A percentile compares a stretch with the other conserved stretches of the same genome.
phyloP scores from a whole-genome alignment of 2,888 invertebrate genomes.

The Protonemura montana region DNA sequence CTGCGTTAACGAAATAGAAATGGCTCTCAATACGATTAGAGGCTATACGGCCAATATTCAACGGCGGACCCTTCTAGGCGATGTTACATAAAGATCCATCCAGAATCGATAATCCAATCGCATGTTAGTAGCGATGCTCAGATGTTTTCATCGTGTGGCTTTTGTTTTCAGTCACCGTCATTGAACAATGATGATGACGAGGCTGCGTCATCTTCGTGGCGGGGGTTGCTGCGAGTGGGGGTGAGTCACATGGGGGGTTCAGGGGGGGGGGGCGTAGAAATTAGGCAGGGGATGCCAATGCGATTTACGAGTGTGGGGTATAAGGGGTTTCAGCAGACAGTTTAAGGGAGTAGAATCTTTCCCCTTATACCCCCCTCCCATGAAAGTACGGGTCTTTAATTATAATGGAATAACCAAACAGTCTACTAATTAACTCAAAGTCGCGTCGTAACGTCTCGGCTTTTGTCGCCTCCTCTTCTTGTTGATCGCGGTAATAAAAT shows the following conservation, averaged over 20 bases:
- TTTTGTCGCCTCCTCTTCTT: background rate
- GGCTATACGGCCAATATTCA: constrained; percentile 24
- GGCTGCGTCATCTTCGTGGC: constrained; percentile 33
- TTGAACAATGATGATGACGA: constrained; percentile 25
- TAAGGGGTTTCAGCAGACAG: constrained; percentile 37
- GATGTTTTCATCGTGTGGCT: constrained; percentile 35
- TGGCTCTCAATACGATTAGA: constrained; percentile 36
- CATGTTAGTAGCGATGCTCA: background rate
- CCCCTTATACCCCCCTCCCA: background rate
- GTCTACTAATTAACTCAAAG: constrained; percentile 36
- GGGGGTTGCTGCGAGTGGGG: constrained; percentile 13
- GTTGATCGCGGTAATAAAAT: constrained; percentile 14
- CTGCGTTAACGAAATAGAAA: constrained; percentile 36
- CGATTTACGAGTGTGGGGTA: background rate
- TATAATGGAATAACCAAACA: constrained; percentile 42
- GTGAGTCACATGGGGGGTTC: constrained; percentile 14
- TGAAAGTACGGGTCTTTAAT: constrained; percentile 36
- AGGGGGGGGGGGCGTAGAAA: constrained; percentile 20
- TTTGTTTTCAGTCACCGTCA: constrained; percentile 29
- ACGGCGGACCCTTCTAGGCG: background rate
- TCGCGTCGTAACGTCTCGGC: constrained; percentile 8
- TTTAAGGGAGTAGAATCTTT: constrained; percentile 40
- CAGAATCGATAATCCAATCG: constrained; percentile 27
- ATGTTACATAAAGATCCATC: constrained; percentile 20
- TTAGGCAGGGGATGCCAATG: constrained; percentile 36